Evolutionary conservation across 2,888 invertebrate species (phyloP).

Genomic region (Ctenicera cuprea): DNA sequence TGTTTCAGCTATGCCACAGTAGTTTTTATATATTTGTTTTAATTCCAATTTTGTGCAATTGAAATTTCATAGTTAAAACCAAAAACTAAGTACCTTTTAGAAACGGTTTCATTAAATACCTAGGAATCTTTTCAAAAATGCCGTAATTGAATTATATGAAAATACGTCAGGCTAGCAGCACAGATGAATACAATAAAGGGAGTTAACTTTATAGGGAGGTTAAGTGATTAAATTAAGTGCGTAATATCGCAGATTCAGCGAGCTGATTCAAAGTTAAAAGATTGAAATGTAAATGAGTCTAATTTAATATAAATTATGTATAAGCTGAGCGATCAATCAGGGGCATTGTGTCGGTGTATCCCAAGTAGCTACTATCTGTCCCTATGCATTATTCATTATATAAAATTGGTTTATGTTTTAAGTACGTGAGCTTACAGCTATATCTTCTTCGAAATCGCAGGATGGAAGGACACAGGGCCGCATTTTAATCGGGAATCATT

Average conservation of each 20-base stretch:
- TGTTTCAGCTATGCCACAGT: no score
- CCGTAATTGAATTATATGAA: no score
- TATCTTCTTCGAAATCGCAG: slow-evolving; percentile 56
- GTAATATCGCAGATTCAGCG: slow-evolving; percentile 50
- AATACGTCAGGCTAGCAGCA: no score
- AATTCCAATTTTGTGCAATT: no score
- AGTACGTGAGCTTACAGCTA: slow-evolving; percentile 59
- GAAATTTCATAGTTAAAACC: no score
- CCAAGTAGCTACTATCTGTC: slow-evolving; percentile 59
- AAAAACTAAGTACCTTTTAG: no score
- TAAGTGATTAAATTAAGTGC: slow-evolving; percentile 47
- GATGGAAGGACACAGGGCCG: slow-evolving; percentile 28
- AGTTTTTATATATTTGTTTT: no score
- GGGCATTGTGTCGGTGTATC: slow-evolving; percentile 56
- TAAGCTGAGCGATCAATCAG: slow-evolving; percentile 58
- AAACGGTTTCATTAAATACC: no score
- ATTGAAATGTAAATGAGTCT: slow-evolving; percentile 58
- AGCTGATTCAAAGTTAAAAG: slow-evolving; percentile 52
- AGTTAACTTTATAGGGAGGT: slow-evolving; percentile 1
- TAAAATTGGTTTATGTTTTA: slow-evolving; percentile 63
- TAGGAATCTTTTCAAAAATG: no score
- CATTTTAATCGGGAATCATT: slow-evolving; percentile 43
- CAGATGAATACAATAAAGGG: no score
- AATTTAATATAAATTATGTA: slow-evolving; percentile 61
- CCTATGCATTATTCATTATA: slow-evolving; percentile 61